Evolutionary conservation across 2,888 invertebrate species (phyloP).

Genomic region (Philopedon plagiatum): DNA sequence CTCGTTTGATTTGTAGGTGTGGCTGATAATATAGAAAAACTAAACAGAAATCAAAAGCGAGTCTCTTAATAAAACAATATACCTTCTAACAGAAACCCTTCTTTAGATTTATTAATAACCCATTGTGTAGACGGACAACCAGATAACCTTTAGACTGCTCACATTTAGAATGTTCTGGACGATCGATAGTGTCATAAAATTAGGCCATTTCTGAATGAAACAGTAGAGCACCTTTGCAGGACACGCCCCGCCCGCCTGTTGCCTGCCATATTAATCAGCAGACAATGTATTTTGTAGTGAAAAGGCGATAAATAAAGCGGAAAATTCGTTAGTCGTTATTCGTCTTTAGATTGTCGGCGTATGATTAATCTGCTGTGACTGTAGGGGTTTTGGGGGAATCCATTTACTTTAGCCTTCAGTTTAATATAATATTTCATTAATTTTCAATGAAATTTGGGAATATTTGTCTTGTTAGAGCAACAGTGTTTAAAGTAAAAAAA

Average conservation of each 20-base stretch:
- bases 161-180: constrained; percentile 1
- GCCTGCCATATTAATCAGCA: constrained; percentile 3
- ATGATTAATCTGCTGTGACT: not conserved
- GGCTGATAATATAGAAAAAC: too few relatives aligned
- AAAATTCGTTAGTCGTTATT: not conserved
- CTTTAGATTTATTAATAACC: constrained; percentile 3
- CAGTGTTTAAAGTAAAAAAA: too few relatives aligned
- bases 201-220: constrained; percentile 19
- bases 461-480: too few relatives aligned
- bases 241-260: constrained; percentile 11
- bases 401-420: too few relatives aligned
- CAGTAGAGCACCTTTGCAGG: not conserved
- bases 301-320: not conserved
- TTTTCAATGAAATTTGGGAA: too few relatives aligned
- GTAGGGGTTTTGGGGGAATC: too few relatives aligned
- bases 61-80: not conserved
- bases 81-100: not conserved
- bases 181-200: constrained; percentile 18
- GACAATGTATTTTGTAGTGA: not conserved
- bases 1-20: too few relatives aligned
- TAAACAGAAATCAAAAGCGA: too few relatives aligned
- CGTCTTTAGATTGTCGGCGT: not conserved
- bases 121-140: not conserved
- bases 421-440: too few relatives aligned
- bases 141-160: constrained; percentile 5